A percentile compares a stretch with the other conserved stretches of the same genome.
These are phyloP conservation scores for Diplolepis rosae DNA, from an alignment of 2,888 invertebrate genomes.

Conservation along the genomic window DNA sequence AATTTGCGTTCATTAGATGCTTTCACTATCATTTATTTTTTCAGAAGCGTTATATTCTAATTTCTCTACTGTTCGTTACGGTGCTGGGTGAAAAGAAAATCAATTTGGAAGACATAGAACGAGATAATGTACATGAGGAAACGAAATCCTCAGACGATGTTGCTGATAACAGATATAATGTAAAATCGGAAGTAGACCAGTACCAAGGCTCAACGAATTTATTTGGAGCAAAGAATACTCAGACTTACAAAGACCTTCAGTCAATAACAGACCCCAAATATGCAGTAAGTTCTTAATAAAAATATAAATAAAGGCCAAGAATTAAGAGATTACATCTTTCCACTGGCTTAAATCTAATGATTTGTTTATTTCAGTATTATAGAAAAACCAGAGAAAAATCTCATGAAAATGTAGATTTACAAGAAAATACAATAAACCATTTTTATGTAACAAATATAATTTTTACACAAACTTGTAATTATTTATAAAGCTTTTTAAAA, in stretches of 20 bases:
- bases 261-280: slow-evolving; percentile 49
- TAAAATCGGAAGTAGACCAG: slow-evolving; percentile 47
- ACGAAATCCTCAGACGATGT: slow-evolving; percentile 69
- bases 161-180: slow-evolving; percentile 45
- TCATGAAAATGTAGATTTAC: too few species aligned
- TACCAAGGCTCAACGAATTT: slow-evolving; percentile 51
- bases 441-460: too few species aligned
- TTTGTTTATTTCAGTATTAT: too few species aligned
- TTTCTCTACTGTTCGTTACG: slow-evolving; percentile 56
- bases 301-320: too few species aligned
- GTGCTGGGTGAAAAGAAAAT: slow-evolving; percentile 78
- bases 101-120: slow-evolving; percentile 84
- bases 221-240: slow-evolving; percentile 45
- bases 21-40: slow-evolving; percentile 39
- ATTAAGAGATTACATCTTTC: too few species aligned
- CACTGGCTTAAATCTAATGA: too few species aligned
- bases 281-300: slow-evolving; percentile 41
- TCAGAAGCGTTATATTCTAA: slow-evolving; percentile 58
- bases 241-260: slow-evolving; percentile 47
- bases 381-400: too few species aligned
- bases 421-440: too few species aligned
- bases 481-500: too few species aligned
- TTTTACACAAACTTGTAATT: too few species aligned
- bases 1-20: not conserved
- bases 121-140: slow-evolving; percentile 80